Base-by-base conservation (phyloP, 2,888 invertebrate species). In the Netelia fuscicornis region DNA sequence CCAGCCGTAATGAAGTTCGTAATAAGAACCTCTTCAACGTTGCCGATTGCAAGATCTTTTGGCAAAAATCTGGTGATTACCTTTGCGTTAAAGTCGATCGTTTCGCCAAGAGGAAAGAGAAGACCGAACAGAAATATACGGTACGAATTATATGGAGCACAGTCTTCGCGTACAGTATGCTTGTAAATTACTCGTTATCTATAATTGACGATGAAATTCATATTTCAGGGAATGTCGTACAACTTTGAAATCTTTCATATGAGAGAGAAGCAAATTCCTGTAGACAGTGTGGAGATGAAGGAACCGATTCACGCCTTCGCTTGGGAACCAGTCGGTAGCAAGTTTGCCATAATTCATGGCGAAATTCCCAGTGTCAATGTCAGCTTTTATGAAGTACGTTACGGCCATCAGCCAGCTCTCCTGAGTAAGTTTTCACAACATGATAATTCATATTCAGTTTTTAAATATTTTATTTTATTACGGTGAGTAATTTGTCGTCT, bases 241-340 rank as follows among this genome's bases (percentile, higher is more conserved):
- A 99, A 99, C 94, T 98, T 99, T 94, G 99, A 99, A 95, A 98
- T 99, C 89, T 99, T 99, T 95, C 98, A 99, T 92, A 98, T 99
- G 97, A 95, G 98, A 76, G 99, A 99, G 92, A 99, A 99, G 91
- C 97, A 98, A 93, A 98, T 99, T 89, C 99, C 99, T 0, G 99
- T 99, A 0, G 99, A 99, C 93, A 98, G 98, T 11, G 97, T 99
- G 1, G 99, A 99, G 94, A 97, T 98, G 86, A 98, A 99, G 93
- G 98, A 98, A 91, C 96, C 97, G 0, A 98, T 98, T 80, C 97
- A 98, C 91, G 98, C 98, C 0, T 99, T 99, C 92, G 98, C 98
- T 0, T 99, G 99, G 99, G 99, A 99, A 93, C 99, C 99, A 0
- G 95, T 98, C 8, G 99, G 99, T 1, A 97, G 97, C 70, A 99